phyloP scores from a whole-genome alignment of 2,113 vertebrate genomes.

The Gymnobelideus leadbeateri region DNA sequence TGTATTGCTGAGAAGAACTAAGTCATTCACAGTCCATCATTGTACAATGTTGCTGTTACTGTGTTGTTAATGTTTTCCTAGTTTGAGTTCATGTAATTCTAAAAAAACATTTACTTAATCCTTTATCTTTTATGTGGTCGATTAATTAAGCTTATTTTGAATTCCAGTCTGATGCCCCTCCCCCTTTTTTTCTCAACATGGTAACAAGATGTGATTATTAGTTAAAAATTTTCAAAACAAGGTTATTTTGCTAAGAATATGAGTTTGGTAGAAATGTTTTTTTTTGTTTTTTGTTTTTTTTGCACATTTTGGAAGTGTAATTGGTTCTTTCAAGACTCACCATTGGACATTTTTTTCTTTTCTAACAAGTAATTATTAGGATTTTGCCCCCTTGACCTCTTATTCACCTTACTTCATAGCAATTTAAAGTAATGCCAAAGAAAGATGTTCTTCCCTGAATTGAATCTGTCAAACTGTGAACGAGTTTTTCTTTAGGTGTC shows the following conservation, averaged over 20 bases:
- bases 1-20: not conserved
- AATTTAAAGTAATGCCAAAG: constrained; percentile 69
- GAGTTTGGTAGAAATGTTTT: not conserved
- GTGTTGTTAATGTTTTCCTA: not conserved
- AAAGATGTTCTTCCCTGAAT: constrained; percentile 67
- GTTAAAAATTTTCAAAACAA: constrained; percentile 9
- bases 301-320: not conserved
- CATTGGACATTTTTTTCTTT: constrained; percentile 14
- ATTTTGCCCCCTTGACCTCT: constrained; percentile 25
- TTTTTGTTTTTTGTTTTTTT: not conserved
- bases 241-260: not conserved
- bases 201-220: not conserved
- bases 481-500: constrained; percentile 76
- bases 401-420: constrained; percentile 57
- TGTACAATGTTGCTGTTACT: not conserved
- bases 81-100: not conserved
- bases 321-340: not conserved
- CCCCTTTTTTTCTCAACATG: not conserved
- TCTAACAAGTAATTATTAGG: constrained; percentile 29
- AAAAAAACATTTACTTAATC: not conserved
- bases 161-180: not conserved
- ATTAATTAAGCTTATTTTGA: not conserved
- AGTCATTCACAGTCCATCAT: not conserved
- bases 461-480: constrained; percentile 76
- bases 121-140: not conserved